These are phyloP conservation scores for rabbit (Oryctolagus cuniculus) DNA, from an alignment of 2,113 vertebrate species.

Conservation along the genomic window mOryCun1.1 NC_091443.1:78819001-78819500, in stretches of 20 bases:
- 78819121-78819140: background rate
- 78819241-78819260: background rate
- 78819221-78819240: background rate
- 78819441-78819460: constrained; percentile 27
- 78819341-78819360: background rate
- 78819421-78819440: background rate
- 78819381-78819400: background rate
- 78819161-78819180: constrained; percentile 28
- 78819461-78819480: background rate
- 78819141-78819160: background rate
- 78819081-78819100: constrained; percentile 13
- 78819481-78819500: background rate
- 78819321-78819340: background rate
- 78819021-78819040: background rate
- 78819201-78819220: background rate
- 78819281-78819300: background rate
- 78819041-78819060: background rate
- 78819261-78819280: background rate
- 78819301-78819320: background rate
- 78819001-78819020: background rate
- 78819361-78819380: background rate
- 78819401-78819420: constrained; percentile 38
- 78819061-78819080: background rate
- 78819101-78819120: background rate
- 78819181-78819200: background rate